These are phyloP conservation scores for Drosophila takahashii DNA, from an alignment of 1,140 invertebrate genomes.

Conservation along the genomic window DNA sequence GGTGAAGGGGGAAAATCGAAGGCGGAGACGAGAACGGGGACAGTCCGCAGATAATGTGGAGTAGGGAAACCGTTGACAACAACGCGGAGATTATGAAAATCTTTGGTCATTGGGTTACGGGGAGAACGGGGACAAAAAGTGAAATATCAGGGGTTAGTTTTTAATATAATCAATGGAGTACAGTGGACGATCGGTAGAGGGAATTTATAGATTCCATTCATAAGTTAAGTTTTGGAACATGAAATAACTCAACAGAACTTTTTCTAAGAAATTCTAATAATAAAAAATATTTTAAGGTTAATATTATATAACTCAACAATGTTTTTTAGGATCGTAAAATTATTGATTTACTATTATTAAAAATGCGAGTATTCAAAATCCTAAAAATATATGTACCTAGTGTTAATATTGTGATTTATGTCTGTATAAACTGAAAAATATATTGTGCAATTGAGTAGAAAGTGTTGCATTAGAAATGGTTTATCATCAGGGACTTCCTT, in stretches of 20 bases:
- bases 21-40: not conserved
- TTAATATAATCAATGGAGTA: slow-evolving; percentile 78
- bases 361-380: too few relatives aligned
- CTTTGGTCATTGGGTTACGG: slow-evolving; percentile 54
- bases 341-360: not conserved
- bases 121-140: slow-evolving; percentile 26
- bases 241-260: too few relatives aligned
- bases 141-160: slow-evolving; percentile 43
- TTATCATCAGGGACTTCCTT: not conserved
- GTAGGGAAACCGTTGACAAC: slow-evolving; percentile 46
- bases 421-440: not conserved
- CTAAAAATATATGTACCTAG: not conserved
- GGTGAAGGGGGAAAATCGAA: slow-evolving; percentile 23
- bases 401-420: too few relatives aligned
- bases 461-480: not conserved
- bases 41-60: slow-evolving; percentile 46
- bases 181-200: not conserved
- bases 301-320: too few relatives aligned
- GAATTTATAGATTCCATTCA: too few relatives aligned
- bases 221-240: too few relatives aligned
- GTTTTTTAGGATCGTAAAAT: too few relatives aligned
- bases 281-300: too few relatives aligned
- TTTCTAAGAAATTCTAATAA: too few relatives aligned
- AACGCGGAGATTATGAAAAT: slow-evolving; percentile 66
- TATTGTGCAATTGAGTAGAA: not conserved